Base-by-base conservation (phyloP, 2,888 invertebrate species). In the Ormyrus pomaceus region DNA sequence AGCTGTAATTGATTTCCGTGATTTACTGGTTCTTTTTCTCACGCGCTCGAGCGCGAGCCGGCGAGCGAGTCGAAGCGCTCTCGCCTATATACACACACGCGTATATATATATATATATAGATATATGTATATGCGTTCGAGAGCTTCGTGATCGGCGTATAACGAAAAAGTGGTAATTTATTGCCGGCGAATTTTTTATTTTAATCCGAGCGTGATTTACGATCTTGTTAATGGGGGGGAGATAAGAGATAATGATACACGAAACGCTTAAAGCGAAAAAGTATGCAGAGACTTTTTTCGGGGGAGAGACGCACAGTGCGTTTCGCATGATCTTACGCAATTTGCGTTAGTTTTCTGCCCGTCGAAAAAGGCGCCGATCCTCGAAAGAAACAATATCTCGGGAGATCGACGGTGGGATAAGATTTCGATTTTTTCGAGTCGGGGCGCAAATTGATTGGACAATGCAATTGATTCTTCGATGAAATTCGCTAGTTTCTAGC, bases 201-300 rank as follows among this genome's bases (percentile, higher is more conserved):
- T 78, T 56, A 61, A 76, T 81, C 55, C 62, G 70, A 59, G 70
- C 68, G 81, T 79, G 72, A 79, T 79, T 79, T 81, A 78, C 81
- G 81, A 76, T 71, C 79, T 81, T 79, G 81, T 81, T 81, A 81
- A 81, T 79, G 72, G 75, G 58, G 58, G 53, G 69, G 51, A 81
- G 81, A 79, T 81, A 81, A 81, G 76, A 79, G 79, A 81, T 81
- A 81, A 79, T 81, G 81, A 79, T 81, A 79, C 79, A 69, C 50
- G 78, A 69, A 79, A 78, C 66, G 59, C 64, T 72, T 56, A 48
- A 51, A 59, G 66, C 61, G 55, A 48, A 68, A 4, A 80, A 62
- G 72, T 76, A 72, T 72, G 80, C 76, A 62, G 64, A 62, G 64
- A 78, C 68, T 62, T 66, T 69, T 77, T 73, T 77, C 45, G 11